Base-by-base conservation (phyloP, 2,888 invertebrate genomes). In the Anticlea derivata region DNA sequence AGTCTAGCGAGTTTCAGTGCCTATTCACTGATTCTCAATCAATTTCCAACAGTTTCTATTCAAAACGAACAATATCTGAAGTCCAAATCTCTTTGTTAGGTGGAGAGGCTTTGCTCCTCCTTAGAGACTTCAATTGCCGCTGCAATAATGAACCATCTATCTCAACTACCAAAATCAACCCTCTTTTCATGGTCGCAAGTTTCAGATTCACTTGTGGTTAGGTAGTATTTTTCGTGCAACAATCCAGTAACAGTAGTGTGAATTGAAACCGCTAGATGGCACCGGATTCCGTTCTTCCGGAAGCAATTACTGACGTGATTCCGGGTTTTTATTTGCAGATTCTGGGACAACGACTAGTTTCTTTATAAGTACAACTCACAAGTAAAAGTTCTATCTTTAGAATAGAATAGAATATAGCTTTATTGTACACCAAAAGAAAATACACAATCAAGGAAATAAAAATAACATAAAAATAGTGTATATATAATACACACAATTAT, bases 51-150 rank as follows among this genome's bases (percentile, higher is more conserved):
- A 53, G 34, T 53, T 53, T 53, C 46, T 39, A 48, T 43, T 51
- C 53, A 55, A 53, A 53, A 48, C 33, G 39, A 50, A 59, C 59
- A 55, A 33, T 59, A 55, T 55, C 55, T 40, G 27, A 22, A 38
- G 52, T 53, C 50, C 50, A 24, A 52, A 59, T 55, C 55, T 59
- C 59, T 55, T 59, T 59, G 59, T 59, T 55, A 11, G 23, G 17
- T 46, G 22, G 44, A 10, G 51, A 44, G 35, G 20, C 50, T 46
- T 31, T 22, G 48, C 35, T 29, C 7, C 38, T 48, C 47, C 50
- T 29, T 12, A 2, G 53, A 49, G 50, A 50, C 48, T 55, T 39
- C 52, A 53, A 50, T 52, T 49, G 44, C 23, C 11, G 20, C 20
- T 29, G 10, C 29, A 11, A 29, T 35, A 35, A 35, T 41, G 8